Evolutionary conservation across 2,113 vertebrate species (phyloP).

Genomic region (Sinosuthora webbiana): DNA sequence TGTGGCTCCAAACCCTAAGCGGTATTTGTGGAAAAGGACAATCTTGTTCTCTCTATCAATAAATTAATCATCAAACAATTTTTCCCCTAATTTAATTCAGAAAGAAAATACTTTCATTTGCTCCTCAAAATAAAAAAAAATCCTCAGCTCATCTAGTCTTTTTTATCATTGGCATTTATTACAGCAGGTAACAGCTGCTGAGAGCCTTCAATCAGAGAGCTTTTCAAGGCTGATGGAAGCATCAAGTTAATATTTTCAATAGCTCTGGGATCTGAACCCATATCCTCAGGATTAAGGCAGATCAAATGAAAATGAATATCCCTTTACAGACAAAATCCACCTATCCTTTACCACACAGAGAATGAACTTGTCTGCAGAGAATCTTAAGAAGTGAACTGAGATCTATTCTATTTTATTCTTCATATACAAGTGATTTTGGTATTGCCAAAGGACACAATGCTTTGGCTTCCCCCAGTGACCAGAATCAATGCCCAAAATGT

Average conservation of each 20-base stretch:
- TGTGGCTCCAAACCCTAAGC: neutral
- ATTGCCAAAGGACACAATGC: neutral
- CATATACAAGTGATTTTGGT: neutral
- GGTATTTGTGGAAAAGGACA: conserved; percentile 9
- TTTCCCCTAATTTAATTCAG: neutral
- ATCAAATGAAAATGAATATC: conserved; percentile 48
- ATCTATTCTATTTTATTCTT: neutral
- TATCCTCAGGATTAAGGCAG: conserved; percentile 62
- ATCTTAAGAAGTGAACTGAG: neutral
- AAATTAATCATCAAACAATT: neutral
- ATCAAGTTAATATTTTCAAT: conserved; percentile 43
- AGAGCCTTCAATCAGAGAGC: conserved; percentile 4
- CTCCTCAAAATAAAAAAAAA: neutral
- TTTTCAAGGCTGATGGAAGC: conserved; percentile 12
- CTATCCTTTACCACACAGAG: neutral
- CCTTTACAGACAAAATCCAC: conserved; percentile 3
- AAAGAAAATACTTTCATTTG: neutral
- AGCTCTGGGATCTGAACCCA: conserved; percentile 23
- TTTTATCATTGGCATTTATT: conserved; percentile 22
- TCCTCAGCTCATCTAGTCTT: neutral
- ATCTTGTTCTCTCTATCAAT: neutral
- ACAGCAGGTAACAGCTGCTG: conserved; percentile 42
- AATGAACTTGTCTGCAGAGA: neutral
- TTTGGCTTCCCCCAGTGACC: neutral
- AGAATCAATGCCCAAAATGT: neutral